Evolutionary conservation across 2,113 vertebrate species (phyloP).

Genomic region (Mus spicilegus): DNA sequence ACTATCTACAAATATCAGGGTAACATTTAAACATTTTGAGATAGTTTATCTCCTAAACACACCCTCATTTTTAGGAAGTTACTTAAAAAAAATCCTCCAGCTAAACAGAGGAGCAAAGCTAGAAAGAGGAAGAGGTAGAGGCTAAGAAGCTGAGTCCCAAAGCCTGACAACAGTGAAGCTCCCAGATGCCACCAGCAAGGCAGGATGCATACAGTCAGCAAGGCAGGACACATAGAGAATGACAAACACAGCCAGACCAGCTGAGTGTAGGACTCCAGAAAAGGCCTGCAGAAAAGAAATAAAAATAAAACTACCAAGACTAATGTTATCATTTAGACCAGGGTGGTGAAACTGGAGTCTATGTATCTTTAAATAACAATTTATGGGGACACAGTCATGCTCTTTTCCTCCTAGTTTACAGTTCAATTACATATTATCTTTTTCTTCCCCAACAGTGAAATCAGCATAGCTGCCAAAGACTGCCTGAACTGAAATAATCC

Average conservation of each 20-base stretch:
- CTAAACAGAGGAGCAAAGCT: slow-evolving; percentile 40
- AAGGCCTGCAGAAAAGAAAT: not conserved
- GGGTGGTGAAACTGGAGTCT: not conserved
- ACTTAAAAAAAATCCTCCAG: not conserved
- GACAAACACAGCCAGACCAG: not conserved
- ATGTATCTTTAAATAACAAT: slow-evolving; percentile 16
- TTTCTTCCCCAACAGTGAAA: not conserved
- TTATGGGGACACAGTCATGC: not conserved
- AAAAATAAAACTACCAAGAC: not conserved
- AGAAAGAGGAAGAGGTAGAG: slow-evolving; percentile 64
- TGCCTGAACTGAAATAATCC: not conserved
- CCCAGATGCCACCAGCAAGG: not conserved
- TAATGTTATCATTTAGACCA: not conserved
- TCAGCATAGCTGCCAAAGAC: not conserved
- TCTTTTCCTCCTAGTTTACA: not conserved
- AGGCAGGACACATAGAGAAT: not conserved
- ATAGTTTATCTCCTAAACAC: not conserved
- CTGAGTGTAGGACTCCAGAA: not conserved
- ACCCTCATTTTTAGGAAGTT: slow-evolving; percentile 65
- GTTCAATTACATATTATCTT: not conserved
- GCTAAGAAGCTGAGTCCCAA: not conserved
- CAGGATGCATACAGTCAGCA: not conserved
- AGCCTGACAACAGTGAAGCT: slow-evolving; percentile 26
- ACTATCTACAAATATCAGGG: not conserved
- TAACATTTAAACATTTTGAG: slow-evolving; percentile 23